phyloP scores from a whole-genome alignment of 1,140 invertebrate genomes.

The Mycetomoellerius zeteki region DNA sequence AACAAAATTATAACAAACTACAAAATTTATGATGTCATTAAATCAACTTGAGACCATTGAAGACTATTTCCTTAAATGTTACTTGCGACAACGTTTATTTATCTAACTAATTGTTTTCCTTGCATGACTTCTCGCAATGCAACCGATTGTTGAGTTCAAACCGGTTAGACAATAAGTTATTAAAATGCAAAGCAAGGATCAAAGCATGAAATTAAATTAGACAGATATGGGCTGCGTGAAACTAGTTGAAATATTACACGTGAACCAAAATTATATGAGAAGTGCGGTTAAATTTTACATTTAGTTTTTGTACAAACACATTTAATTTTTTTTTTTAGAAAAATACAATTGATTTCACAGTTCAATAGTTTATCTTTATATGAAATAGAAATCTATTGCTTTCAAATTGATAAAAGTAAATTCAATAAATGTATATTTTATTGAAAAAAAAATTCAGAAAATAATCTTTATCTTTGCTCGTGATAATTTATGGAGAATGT shows the following conservation, averaged over 20 bases:
- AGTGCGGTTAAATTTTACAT: not conserved
- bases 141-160: constrained; percentile 55
- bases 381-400: not conserved
- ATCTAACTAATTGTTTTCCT: not conserved
- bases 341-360: not conserved
- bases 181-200: constrained; percentile 78
- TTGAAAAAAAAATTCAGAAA: not conserved
- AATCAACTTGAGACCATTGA: constrained; percentile 15
- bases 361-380: not conserved
- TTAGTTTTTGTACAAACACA: not conserved
- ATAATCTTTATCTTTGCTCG: not conserved
- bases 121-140: not conserved
- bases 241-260: constrained; percentile 60
- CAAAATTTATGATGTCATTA: not conserved
- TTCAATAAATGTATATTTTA: not conserved
- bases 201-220: constrained; percentile 74
- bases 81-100: constrained; percentile 15
- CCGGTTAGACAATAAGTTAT: constrained; percentile 70
- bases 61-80: constrained; percentile 10
- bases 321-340: constrained; percentile 2
- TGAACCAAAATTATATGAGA: constrained; percentile 66
- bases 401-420: not conserved
- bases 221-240: constrained; percentile 15
- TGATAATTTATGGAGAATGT: not conserved
- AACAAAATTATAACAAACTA: not conserved